Percentiles rank a stretch among this genome's conserved stretches.
Conservation (phyloP, 2,113 vertebrate genomes). For the Pelecanus crispus region DNA sequence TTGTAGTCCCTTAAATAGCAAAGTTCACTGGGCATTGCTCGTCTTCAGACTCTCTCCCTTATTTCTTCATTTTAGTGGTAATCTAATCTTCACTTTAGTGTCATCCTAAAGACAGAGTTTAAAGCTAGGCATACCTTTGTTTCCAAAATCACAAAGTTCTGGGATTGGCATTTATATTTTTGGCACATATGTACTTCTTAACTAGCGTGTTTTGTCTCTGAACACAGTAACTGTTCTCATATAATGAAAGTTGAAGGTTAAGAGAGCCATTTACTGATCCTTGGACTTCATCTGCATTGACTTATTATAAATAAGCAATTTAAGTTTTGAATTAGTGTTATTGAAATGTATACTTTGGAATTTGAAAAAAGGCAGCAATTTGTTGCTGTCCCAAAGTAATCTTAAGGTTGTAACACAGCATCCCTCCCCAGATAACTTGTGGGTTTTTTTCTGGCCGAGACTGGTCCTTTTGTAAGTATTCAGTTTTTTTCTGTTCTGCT, state of each 20-base stretch:
- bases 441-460: not conserved
- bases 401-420: not conserved
- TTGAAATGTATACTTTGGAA: not conserved
- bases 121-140: not conserved
- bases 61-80: not conserved
- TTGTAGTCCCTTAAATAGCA: not conserved
- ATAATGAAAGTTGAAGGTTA: not conserved
- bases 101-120: not conserved
- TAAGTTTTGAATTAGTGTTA: not conserved
- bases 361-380: not conserved
- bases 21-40: not conserved
- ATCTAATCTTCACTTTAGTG: not conserved
- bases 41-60: not conserved
- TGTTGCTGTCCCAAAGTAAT: not conserved
- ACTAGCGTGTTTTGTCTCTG: not conserved
- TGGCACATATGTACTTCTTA: not conserved
- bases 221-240: not conserved
- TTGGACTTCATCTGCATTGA: not conserved
- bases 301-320: not conserved
- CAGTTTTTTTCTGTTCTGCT: not conserved
- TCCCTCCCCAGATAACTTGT: not conserved
- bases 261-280: not conserved
- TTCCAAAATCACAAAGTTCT: not conserved
- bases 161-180: not conserved
- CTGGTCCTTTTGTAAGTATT: constrained; percentile 31